Evolutionary conservation across 1,140 invertebrate species (phyloP).

Genomic region (Venustaconcha ellipsiformis): DNA sequence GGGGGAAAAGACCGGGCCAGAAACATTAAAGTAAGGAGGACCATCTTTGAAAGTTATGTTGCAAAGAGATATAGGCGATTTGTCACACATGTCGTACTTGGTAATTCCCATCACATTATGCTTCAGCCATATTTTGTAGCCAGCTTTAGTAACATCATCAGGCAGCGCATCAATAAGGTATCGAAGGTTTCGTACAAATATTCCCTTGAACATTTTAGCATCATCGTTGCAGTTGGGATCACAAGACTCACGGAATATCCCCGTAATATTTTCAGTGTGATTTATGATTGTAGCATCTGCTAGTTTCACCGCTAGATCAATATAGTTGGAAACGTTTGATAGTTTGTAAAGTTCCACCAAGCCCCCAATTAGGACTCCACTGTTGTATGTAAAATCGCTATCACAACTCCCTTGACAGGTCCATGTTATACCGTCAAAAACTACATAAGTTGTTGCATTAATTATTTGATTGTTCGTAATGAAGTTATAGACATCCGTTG

Average conservation of each 20-base stretch:
- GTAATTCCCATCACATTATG: conserved; percentile 23
- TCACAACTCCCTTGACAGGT: conserved; percentile 7
- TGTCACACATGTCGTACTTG: conserved; percentile 29
- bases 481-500: conserved; percentile 27
- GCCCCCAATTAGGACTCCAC: conserved; percentile 32
- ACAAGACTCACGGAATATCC: conserved; percentile 33
- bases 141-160: background rate
- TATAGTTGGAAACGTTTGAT: conserved; percentile 8
- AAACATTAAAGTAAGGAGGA: conserved; percentile 31
- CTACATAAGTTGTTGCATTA: conserved; percentile 24
- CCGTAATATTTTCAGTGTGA: conserved; percentile 20
- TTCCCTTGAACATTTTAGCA: conserved; percentile 37
- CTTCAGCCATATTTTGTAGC: conserved; percentile 23
- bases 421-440: conserved; percentile 19
- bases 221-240: conserved; percentile 35
- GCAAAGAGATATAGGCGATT: conserved; percentile 26
- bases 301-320: conserved; percentile 28
- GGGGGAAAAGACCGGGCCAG: conserved; percentile 36
- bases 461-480: conserved; percentile 31
- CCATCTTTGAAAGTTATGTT: conserved; percentile 41
- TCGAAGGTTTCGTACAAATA: conserved; percentile 35
- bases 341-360: conserved; percentile 39
- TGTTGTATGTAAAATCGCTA: conserved; percentile 29
- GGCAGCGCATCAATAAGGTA: conserved; percentile 36
- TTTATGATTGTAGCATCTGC: conserved; percentile 21